Evolutionary conservation across 2,797 vertebrate species (phyloP), one percentile per base, ranked within the genome.

Genomic region (Kryptolebias ocellatus): DNA sequence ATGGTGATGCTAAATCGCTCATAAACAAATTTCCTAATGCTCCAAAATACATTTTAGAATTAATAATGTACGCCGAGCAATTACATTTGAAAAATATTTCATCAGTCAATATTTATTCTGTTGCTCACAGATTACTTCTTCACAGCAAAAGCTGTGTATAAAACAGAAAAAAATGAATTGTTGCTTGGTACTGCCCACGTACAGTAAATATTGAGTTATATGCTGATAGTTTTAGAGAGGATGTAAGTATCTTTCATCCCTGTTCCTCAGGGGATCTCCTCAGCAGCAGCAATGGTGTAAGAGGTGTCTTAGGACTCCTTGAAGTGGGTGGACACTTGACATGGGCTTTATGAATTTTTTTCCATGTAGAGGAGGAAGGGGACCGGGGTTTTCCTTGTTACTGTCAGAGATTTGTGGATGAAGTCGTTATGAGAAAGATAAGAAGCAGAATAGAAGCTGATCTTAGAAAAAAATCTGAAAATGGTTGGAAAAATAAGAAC

Each of bases 321-420:
- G 58, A 78, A 77, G 89, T 91, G 86, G 87, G 89, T 47, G 88
- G 86, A 86, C 87, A 80, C 85, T 81, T 91, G 87, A 91, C 90
- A 90, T 84, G 73, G 70, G 77, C 78, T 90, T 90, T 87, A 89
- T 90, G 81, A 84, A 84, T 80, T 85, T 90, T 24, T 81, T 42
- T n/a, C 46, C 46, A 83, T 90, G 83, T 78, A 82, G 80, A 87
- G 90, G 84, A 89, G 87, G 84, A 81, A 58, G 76, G 61, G 70
- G 70, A 83, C 76, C 16, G 55, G 74, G 83, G 78, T 82, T 81
- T 84, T 84, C 68, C 67, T 80, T 60, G 78, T 78, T 76, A 65
- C 81, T 75, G 63, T 62, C 37, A 79, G 64, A 57, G 31, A 72
- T 60, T 18, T 49, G 11, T 8, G 17, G 58, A 28, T 31, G 29